phyloP scores from a whole-genome alignment of 2,797 vertebrate species.

The Poecilia gillii region DNA sequence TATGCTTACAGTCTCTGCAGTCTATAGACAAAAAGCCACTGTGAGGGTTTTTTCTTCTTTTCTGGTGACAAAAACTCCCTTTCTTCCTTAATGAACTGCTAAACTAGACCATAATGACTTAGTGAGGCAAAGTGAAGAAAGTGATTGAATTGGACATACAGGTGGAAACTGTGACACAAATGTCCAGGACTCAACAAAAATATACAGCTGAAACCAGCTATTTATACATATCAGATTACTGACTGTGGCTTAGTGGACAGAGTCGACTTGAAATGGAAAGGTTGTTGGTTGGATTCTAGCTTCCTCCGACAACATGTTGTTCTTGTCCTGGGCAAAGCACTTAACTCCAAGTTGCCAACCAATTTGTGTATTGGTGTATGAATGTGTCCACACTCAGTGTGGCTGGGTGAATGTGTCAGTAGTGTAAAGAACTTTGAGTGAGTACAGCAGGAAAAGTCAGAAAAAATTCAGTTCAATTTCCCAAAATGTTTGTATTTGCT shows the following conservation, averaged over 20 bases:
- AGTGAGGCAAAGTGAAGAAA: slow-evolving; percentile 36
- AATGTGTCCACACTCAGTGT: not conserved
- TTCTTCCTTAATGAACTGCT: slow-evolving; percentile 23
- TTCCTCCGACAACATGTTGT: not conserved
- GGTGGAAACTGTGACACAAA: not conserved
- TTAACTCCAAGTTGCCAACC: not conserved
- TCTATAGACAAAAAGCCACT: slow-evolving; percentile 43
- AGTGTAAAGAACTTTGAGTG: not conserved
- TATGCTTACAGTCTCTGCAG: slow-evolving; percentile 40
- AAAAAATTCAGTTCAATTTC: not conserved
- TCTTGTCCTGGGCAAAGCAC: not conserved
- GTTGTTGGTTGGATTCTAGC: not conserved
- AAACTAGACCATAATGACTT: slow-evolving; percentile 37
- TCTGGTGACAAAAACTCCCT: slow-evolving; percentile 32
- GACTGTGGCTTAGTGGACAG: not conserved
- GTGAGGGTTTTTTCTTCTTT: slow-evolving; percentile 42
- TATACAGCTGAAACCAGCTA: not conserved
- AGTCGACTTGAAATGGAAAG: not conserved
- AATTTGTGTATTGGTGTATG: not conserved
- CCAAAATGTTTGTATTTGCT: not conserved
- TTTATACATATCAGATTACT: not conserved
- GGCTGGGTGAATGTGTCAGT: not conserved
- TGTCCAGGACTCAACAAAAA: not conserved
- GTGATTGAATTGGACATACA: not conserved
- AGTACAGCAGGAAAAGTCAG: not conserved